These are phyloP conservation scores for Wasmannia auropunctata DNA, from an alignment of 1,140 invertebrate species.

Conservation along the genomic window DNA sequence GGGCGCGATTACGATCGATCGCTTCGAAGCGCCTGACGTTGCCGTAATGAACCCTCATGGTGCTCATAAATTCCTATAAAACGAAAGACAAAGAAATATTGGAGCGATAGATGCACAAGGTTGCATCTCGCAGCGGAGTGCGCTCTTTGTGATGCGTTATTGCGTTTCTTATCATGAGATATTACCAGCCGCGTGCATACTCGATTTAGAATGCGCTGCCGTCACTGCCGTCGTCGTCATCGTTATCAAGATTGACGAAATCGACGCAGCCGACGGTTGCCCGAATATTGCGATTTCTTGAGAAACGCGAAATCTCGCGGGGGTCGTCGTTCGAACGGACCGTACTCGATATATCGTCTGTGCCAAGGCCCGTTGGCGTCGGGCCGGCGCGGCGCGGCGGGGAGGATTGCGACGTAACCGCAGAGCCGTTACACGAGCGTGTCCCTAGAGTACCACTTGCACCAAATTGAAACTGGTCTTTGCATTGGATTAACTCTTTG, in stretches of 20 bases:
- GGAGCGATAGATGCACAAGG: not conserved
- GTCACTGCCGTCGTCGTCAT: not conserved
- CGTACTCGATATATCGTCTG: conserved; percentile 61
- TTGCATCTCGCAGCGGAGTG: not conserved
- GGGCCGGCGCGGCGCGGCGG: not conserved
- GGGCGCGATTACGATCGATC: conserved; percentile 43
- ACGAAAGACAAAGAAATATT: conserved; percentile 54
- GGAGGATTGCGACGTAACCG: conserved; percentile 63
- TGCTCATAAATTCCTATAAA: conserved; percentile 66
- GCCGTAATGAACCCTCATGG: conserved; percentile 27
- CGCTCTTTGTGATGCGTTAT: conserved; percentile 45
- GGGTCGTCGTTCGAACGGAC: conserved; percentile 69
- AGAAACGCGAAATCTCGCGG: conserved; percentile 73
- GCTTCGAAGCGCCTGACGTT: not conserved
- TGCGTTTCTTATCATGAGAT: conserved; percentile 56
- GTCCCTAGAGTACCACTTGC: conserved; percentile 76
- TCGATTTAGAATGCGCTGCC: not conserved
- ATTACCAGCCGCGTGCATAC: conserved; percentile 37
- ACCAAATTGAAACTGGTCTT: conserved; percentile 82
- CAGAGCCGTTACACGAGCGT: conserved; percentile 66
- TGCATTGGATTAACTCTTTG: conserved; percentile 81
- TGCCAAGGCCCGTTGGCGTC: conserved; percentile 60
- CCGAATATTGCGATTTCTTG: conserved; percentile 76
- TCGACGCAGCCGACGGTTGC: not conserved
- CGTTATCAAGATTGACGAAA: not conserved